Conservation (phyloP, 2,797 vertebrate species). For the Spheniscus humboldti region DNA sequence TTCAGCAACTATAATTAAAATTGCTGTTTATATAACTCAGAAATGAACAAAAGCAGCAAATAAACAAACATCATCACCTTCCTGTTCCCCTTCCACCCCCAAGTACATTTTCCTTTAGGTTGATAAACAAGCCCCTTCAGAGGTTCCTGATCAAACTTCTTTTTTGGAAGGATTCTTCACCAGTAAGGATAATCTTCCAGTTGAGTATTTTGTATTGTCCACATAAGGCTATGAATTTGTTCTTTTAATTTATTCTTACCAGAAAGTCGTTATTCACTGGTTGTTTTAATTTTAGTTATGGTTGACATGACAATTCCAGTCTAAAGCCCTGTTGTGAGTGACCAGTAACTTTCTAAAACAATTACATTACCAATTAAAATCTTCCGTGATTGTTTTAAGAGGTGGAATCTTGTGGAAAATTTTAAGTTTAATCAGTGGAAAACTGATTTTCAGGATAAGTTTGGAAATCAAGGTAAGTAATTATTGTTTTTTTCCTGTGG, state of each 20-base stretch:
- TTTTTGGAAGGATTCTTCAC: not conserved
- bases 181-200: not conserved
- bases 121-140: not conserved
- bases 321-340: not conserved
- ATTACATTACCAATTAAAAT: not conserved
- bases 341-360: constrained; percentile 9
- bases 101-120: not conserved
- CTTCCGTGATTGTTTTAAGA: not conserved
- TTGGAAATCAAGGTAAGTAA: not conserved
- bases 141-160: not conserved
- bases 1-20: not conserved
- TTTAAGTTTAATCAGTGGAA: not conserved
- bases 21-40: not conserved
- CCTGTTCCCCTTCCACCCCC: not conserved
- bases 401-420: not conserved
- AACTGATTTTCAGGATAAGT: not conserved
- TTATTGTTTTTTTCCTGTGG: not conserved
- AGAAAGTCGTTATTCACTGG: not conserved
- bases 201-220: not conserved
- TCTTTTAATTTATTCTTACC: not conserved
- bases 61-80: not conserved
- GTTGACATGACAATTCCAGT: not conserved
- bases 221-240: not conserved
- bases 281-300: not conserved
- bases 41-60: not conserved